Conservation (phyloP, 2,113 vertebrate genomes). For the Limanda limanda region DNA sequence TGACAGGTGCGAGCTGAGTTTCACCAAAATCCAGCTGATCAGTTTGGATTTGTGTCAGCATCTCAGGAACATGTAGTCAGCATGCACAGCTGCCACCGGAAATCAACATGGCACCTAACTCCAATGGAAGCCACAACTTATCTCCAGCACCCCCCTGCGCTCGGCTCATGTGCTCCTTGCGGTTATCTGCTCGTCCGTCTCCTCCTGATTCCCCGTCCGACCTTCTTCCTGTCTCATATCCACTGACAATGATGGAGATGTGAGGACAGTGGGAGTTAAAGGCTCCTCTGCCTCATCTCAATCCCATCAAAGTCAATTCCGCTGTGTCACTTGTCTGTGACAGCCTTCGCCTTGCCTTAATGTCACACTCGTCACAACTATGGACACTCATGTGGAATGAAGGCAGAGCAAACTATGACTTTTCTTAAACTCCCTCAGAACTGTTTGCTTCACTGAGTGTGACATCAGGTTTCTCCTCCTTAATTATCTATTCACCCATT, state of each 20-base stretch:
- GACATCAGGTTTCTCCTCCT: constrained; percentile 30
- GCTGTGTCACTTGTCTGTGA: constrained; percentile 24
- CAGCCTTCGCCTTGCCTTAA: constrained; percentile 63
- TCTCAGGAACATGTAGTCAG: constrained; percentile 58
- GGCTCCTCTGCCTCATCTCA: constrained; percentile 46
- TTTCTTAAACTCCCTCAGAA: constrained; percentile 42
- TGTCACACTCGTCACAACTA: constrained; percentile 50
- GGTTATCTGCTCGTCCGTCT: constrained; percentile 31
- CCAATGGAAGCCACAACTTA: constrained; percentile 34
- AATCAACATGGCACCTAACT: constrained; percentile 59
- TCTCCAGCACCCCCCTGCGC: constrained; percentile 29
- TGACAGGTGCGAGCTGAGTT: constrained; percentile 8
- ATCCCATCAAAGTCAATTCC: constrained; percentile 39
- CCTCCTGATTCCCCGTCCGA: constrained; percentile 22
- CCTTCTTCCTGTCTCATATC: constrained; percentile 22
- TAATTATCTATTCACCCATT: constrained; percentile 22
- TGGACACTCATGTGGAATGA: constrained; percentile 45
- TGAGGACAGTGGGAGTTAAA: constrained; percentile 46
- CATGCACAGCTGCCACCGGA: constrained; percentile 64
- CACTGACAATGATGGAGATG: constrained; percentile 55
- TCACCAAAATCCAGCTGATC: constrained; percentile 55
- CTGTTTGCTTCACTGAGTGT: constrained; percentile 36
- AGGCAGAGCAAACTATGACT: constrained; percentile 33
- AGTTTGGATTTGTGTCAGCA: constrained; percentile 74
- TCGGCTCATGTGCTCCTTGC: constrained; percentile 9